A percentile compares a stretch with the other conserved stretches of the same genome.
These are phyloP conservation scores for Strigamia crassipes DNA, from an alignment of 2,888 invertebrate genomes.

Conservation along the genomic window DNA sequence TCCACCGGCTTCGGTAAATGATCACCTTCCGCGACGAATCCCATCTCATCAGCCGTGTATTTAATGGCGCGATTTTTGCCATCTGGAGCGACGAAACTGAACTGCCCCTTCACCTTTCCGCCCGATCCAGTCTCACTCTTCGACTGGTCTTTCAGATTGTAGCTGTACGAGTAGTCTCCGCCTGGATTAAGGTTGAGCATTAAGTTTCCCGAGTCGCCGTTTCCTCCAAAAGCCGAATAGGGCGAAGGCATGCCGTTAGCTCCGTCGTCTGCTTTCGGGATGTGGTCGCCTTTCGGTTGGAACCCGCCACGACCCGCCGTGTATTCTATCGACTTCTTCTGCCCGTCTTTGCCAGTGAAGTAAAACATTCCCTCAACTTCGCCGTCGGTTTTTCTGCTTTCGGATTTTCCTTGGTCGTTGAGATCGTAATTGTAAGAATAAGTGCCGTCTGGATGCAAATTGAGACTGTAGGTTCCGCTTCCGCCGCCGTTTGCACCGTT, in stretches of 20 bases:
- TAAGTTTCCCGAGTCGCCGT: background rate
- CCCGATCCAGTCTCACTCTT: constrained; percentile 28
- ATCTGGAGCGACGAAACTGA: background rate
- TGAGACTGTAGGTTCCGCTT: constrained; percentile 27
- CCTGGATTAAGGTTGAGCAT: background rate
- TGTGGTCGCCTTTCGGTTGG: constrained; percentile 60
- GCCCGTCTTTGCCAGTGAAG: constrained; percentile 74
- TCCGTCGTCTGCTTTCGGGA: background rate
- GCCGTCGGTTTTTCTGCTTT: constrained; percentile 36
- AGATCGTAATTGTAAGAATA: constrained; percentile 39
- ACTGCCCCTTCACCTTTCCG: constrained; percentile 39
- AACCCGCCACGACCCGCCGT: constrained; percentile 75
- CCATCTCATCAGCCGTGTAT: constrained; percentile 27
- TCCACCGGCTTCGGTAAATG: constrained; percentile 4
- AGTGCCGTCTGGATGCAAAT: constrained; percentile 29
- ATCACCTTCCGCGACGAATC: constrained; percentile 3
- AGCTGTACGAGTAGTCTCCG: constrained; percentile 36
- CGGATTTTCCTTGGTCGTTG: constrained; percentile 41
- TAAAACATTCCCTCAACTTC: constrained; percentile 48
- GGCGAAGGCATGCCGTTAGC: background rate
- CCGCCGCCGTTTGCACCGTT: constrained; percentile 7
- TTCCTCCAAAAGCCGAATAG: background rate
- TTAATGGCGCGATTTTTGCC: background rate
- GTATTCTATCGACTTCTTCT: constrained; percentile 69
- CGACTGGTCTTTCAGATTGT: constrained; percentile 29